Conservation (phyloP, 2,888 invertebrate species). For the Rhorus exstirpatorius region DNA sequence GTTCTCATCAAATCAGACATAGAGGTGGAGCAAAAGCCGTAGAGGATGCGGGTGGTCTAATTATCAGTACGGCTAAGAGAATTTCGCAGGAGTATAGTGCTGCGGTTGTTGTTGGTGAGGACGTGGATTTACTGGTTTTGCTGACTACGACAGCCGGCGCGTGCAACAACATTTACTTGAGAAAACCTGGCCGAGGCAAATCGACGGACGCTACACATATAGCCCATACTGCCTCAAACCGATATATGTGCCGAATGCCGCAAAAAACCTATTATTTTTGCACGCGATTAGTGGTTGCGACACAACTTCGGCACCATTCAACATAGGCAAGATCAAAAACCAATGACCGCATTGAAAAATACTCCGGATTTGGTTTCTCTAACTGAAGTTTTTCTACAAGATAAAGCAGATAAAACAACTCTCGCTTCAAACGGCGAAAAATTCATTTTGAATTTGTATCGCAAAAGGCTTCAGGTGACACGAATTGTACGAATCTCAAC, state of each 20-base stretch:
- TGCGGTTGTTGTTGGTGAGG: constrained; percentile 52
- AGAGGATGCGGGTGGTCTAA: constrained; percentile 59
- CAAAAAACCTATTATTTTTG: neutral
- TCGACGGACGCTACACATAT: constrained; percentile 24
- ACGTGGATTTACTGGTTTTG: constrained; percentile 27
- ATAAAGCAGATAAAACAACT: constrained; percentile 15
- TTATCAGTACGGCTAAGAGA: neutral
- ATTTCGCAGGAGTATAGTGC: neutral
- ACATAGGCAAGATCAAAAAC: constrained; percentile 10
- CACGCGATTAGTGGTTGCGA: constrained; percentile 6
- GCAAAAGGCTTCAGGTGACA: constrained; percentile 14
- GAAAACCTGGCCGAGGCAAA: constrained; percentile 33
- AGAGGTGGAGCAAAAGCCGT: constrained; percentile 36
- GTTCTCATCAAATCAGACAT: constrained; percentile 48
- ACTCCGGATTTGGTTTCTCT: constrained; percentile 17
- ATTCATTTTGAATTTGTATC: constrained; percentile 19
- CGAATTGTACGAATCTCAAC: constrained; percentile 7
- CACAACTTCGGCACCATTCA: constrained; percentile 10
- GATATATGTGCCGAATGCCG: constrained; percentile 23
- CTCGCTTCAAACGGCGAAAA: constrained; percentile 17
- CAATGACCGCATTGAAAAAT: constrained; percentile 14
- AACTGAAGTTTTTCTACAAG: constrained; percentile 5
- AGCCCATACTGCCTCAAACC: constrained; percentile 36
- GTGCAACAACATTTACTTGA: constrained; percentile 17
- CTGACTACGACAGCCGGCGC: constrained; percentile 18